Conservation (phyloP, 1,140 invertebrate genomes). For the Lepidotrigona ventralis region DNA sequence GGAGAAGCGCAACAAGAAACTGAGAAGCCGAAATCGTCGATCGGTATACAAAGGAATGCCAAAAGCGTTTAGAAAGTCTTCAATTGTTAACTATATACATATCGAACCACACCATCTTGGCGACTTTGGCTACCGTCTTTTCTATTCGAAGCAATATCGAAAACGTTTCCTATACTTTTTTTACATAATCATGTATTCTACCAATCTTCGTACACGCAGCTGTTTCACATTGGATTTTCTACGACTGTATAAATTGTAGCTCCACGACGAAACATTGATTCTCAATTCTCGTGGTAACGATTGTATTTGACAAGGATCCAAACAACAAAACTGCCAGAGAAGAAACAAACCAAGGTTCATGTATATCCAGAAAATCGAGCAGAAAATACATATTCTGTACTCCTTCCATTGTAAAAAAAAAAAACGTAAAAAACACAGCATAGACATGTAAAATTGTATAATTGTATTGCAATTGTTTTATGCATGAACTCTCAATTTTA, state of each 20-base stretch:
- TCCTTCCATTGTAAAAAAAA: slow-evolving; percentile 34
- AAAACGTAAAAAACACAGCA: slow-evolving; percentile 8
- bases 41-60: slow-evolving; percentile 68
- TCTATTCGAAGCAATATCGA: neutral
- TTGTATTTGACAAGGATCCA: neutral
- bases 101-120: neutral
- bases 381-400: neutral
- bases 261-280: neutral
- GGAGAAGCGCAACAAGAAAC: slow-evolving; percentile 76
- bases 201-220: neutral
- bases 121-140: neutral
- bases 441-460: slow-evolving; percentile 6
- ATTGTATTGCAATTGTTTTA: neutral
- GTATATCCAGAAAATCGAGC: neutral
- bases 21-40: slow-evolving; percentile 66
- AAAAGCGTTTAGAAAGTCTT: slow-evolving; percentile 70
- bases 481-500: neutral
- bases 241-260: neutral
- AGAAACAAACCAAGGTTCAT: slow-evolving; percentile 2
- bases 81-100: neutral
- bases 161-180: slow-evolving; percentile 29
- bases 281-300: neutral
- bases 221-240: neutral
- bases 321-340: slow-evolving; percentile 46
- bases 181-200: neutral